Percentiles rank a stretch among this genome's conserved stretches.
These are phyloP conservation scores for Bergia puertoricense DNA, from an alignment of 92 coral and sea anemone genomes.

Conservation along the genomic window DNA sequence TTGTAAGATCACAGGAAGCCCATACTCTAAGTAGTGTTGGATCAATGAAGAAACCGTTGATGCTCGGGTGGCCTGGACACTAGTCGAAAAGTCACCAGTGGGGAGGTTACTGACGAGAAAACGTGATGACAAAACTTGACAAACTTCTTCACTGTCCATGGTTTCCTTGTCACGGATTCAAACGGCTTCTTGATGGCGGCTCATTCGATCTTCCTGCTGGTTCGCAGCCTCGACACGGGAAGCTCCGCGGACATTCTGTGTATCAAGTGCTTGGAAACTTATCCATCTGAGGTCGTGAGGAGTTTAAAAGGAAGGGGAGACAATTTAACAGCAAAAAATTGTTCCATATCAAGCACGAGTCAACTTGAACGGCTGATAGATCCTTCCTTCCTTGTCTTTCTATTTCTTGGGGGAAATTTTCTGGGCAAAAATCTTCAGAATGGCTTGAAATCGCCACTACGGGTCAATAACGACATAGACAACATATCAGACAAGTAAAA, in stretches of 20 bases:
- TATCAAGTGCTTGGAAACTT: background rate
- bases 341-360: background rate
- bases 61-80: too few species aligned
- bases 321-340: background rate
- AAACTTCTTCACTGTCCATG: background rate
- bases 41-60: too few species aligned
- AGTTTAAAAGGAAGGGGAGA: constrained; percentile 9
- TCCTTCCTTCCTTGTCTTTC: background rate
- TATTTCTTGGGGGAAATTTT: background rate
- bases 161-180: background rate
- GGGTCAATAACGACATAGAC: background rate
- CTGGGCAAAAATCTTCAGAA: background rate
- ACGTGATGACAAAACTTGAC: background rate
- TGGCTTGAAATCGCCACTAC: background rate
- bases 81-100: too few species aligned
- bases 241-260: background rate
- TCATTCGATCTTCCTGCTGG: background rate
- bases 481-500: background rate
- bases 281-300: background rate
- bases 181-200: constrained; percentile 4
- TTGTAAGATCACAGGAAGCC: too few species aligned
- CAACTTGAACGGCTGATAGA: constrained; percentile 3
- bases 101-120: too few species aligned
- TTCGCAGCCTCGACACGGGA: constrained; percentile 5
- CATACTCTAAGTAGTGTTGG: too few species aligned